Conservation (phyloP, 2,113 vertebrate species). For the Eubucco bourcierii region DNA sequence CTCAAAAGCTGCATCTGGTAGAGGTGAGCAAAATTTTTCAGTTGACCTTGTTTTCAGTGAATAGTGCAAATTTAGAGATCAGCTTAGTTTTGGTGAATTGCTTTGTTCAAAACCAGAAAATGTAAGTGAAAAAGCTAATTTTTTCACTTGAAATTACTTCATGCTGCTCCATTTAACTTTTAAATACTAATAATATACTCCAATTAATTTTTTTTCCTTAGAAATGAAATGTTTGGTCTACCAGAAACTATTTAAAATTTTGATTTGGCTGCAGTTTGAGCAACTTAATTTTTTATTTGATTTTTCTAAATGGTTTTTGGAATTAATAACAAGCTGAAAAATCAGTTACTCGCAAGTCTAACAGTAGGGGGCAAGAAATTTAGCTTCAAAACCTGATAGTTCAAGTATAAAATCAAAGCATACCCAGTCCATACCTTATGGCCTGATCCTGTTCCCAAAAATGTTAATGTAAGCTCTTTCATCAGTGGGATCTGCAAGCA, state of each 20-base stretch:
- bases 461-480: conserved; percentile 16
- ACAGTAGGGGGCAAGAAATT: not conserved
- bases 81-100: not conserved
- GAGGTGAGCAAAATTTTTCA: not conserved
- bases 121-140: not conserved
- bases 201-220: not conserved
- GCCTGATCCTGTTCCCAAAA: conserved; percentile 42
- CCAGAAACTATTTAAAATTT: not conserved
- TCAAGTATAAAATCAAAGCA: conserved; percentile 16
- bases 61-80: not conserved
- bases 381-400: not conserved
- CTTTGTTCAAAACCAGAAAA: not conserved
- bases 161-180: not conserved
- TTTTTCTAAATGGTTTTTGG: not conserved
- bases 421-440: not conserved
- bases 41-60: not conserved
- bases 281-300: not conserved
- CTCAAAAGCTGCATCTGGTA: not conserved
- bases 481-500: conserved; percentile 32
- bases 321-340: conserved; percentile 12
- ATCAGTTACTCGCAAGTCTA: not conserved
- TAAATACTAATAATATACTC: not conserved
- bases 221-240: conserved; percentile 2
- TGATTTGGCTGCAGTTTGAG: not conserved
- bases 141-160: not conserved